These are phyloP conservation scores for Melanotaenia nigrans DNA, from an alignment of 2,797 vertebrate genomes.

Conservation along the genomic window DNA sequence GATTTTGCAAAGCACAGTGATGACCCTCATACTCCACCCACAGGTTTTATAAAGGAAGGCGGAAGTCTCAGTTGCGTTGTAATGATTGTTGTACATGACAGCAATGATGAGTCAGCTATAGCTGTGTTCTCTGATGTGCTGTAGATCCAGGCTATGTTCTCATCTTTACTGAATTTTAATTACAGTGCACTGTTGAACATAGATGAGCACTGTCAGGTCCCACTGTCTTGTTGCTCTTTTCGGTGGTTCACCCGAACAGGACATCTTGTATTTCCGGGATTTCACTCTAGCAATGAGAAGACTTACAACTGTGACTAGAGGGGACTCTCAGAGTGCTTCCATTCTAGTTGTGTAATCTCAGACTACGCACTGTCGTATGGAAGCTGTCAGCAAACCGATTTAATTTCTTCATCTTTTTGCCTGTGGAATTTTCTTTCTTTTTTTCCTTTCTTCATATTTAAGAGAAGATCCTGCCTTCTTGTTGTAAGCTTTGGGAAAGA, in stretches of 20 bases:
- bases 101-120: slow-evolving; percentile 71
- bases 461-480: slow-evolving; percentile 27
- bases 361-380: slow-evolving; percentile 39
- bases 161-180: slow-evolving; percentile 67
- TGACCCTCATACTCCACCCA: slow-evolving; percentile 65
- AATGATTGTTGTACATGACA: slow-evolving; percentile 58
- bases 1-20: slow-evolving; percentile 43
- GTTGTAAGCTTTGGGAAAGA: slow-evolving; percentile 40
- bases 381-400: slow-evolving; percentile 57
- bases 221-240: slow-evolving; percentile 31
- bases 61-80: slow-evolving; percentile 55
- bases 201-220: slow-evolving; percentile 30
- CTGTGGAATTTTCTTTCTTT: slow-evolving; percentile 20
- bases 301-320: slow-evolving; percentile 53
- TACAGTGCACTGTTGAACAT: slow-evolving; percentile 42
- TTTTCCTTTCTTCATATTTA: slow-evolving; percentile 15
- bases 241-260: slow-evolving; percentile 33
- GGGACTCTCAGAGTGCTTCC: slow-evolving; percentile 52
- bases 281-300: slow-evolving; percentile 30
- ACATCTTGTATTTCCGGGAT: slow-evolving; percentile 43
- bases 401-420: slow-evolving; percentile 54
- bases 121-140: slow-evolving; percentile 60
- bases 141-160: slow-evolving; percentile 54
- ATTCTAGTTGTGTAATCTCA: slow-evolving; percentile 51
- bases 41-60: slow-evolving; percentile 59